Percentiles rank a stretch among this genome's conserved stretches.
Evolutionary conservation across 2,797 vertebrate species (phyloP).

Genomic region (Acrocephalus scirpaceus): DNA sequence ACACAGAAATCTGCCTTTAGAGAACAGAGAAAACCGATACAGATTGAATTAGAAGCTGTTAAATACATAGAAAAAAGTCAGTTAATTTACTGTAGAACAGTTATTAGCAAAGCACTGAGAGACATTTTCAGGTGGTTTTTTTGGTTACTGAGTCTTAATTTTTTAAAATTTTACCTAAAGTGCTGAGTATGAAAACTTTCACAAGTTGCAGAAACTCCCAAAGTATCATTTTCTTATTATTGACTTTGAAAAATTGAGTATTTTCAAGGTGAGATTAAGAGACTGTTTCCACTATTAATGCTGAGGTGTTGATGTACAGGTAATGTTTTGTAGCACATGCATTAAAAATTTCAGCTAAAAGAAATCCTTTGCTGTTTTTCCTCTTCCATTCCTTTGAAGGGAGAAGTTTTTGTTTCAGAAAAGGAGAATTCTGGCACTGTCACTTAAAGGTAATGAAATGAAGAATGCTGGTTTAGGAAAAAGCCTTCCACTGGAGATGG

Average conservation of each 20-base stretch:
- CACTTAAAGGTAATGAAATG: background rate
- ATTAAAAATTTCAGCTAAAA: background rate
- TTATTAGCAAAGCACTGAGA: constrained; percentile 46
- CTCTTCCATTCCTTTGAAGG: background rate
- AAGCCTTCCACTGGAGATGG: background rate
- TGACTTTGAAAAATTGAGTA: background rate
- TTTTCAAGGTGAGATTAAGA: constrained; percentile 22
- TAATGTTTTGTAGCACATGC: background rate
- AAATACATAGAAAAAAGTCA: constrained; percentile 45
- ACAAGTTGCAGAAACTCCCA: background rate
- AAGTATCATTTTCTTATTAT: background rate
- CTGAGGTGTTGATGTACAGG: background rate
- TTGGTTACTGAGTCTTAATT: background rate
- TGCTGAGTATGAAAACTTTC: background rate
- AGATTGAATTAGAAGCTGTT: constrained; percentile 55
- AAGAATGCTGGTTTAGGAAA: background rate
- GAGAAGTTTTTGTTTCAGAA: background rate
- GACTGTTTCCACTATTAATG: background rate
- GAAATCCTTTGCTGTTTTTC: background rate
- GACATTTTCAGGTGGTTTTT: background rate
- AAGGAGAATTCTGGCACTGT: background rate
- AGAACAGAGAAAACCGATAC: constrained; percentile 53
- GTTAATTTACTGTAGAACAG: constrained; percentile 26
- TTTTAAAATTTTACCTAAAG: background rate
- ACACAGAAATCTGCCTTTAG: constrained; percentile 70